Conservation (phyloP, 1,140 invertebrate genomes). For the Brachionus rotundiformis region DNA sequence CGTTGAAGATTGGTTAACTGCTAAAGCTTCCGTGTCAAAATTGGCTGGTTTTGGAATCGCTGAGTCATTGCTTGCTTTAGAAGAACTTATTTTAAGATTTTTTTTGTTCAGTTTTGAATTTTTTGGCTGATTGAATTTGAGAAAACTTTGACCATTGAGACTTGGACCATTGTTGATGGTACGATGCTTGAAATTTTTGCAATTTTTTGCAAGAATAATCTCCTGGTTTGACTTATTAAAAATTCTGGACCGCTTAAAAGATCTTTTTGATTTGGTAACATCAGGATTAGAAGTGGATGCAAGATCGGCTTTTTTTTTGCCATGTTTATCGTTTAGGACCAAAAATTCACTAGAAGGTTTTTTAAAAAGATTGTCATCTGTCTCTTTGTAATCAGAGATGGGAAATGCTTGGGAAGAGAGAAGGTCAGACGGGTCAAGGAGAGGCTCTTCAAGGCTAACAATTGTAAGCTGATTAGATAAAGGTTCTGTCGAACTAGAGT, state of each 20-base stretch:
- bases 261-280: not conserved
- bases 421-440: not conserved
- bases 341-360: conserved; percentile 31
- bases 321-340: not conserved
- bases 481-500: not conserved
- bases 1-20: not conserved
- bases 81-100: not conserved
- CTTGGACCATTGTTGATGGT: not conserved
- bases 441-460: not conserved
- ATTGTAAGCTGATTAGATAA: not conserved
- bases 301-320: not conserved
- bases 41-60: not conserved
- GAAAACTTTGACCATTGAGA: not conserved
- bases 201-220: not conserved
- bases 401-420: not conserved
- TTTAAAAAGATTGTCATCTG: conserved; percentile 22
- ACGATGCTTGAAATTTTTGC: conserved; percentile 33
- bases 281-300: not conserved
- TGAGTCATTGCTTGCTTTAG: not conserved
- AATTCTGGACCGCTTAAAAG: not conserved
- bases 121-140: not conserved
- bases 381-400: not conserved
- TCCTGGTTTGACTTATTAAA: not conserved
- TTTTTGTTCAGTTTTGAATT: conserved; percentile 1
- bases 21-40: not conserved